Evolutionary conservation across 2,888 invertebrate species (phyloP).

Genomic region (Vanessa cardui): DNA sequence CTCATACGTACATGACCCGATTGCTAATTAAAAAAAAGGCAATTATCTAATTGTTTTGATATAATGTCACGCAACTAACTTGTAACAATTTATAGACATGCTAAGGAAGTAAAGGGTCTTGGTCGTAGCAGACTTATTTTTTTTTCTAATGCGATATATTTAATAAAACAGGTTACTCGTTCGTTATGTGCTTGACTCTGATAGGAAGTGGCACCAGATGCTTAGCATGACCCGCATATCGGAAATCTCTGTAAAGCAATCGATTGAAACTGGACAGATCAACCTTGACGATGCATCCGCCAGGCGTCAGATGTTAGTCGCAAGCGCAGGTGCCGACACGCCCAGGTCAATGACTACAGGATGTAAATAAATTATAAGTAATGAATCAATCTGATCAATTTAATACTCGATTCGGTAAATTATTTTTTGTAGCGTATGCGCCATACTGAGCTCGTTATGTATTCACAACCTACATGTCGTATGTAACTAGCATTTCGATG

Average conservation of each 20-base stretch:
- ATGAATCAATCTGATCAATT: slow-evolving; percentile 41
- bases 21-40: not conserved
- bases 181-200: not conserved
- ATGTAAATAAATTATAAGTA: slow-evolving; percentile 46
- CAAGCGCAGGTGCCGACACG: slow-evolving; percentile 66
- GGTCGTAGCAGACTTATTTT: no score
- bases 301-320: slow-evolving; percentile 52
- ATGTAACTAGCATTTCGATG: slow-evolving; percentile 17
- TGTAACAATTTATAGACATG: not conserved
- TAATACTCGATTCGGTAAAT: slow-evolving; percentile 1
- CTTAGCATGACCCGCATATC: slow-evolving; percentile 16
- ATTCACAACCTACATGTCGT: slow-evolving; percentile 3
- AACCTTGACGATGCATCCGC: slow-evolving; percentile 43
- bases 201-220: slow-evolving; percentile 23
- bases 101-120: not conserved
- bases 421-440: not conserved
- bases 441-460: not conserved
- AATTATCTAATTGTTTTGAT: not conserved
- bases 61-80: not conserved
- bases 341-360: slow-evolving; percentile 55
- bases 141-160: not conserved
- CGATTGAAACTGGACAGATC: slow-evolving; percentile 32
- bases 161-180: not conserved
- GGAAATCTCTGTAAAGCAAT: slow-evolving; percentile 30
- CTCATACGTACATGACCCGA: slow-evolving; percentile 15